A percentile compares a stretch with the other conserved stretches of the same genome.
phyloP scores from a whole-genome alignment of 2,888 invertebrate species.

The Ptycholaimellus sp. region DNA sequence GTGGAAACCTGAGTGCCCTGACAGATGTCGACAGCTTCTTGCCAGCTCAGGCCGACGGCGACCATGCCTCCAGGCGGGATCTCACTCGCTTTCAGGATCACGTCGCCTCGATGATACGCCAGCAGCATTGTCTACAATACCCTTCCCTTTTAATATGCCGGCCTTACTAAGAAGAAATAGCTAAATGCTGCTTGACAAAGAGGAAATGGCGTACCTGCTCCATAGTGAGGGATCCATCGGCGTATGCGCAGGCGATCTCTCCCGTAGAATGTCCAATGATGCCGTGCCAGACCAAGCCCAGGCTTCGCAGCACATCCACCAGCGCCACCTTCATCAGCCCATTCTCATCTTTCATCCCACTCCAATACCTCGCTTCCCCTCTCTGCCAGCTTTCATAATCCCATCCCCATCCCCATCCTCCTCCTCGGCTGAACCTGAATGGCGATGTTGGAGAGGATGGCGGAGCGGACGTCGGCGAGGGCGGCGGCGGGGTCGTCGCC shows the following conservation, averaged over 20 bases:
- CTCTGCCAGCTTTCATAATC: too few relatives aligned
- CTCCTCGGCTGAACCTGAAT: conserved; percentile 60
- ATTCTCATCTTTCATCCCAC: too few relatives aligned
- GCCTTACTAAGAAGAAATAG: too few relatives aligned
- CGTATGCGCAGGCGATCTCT: conserved; percentile 75
- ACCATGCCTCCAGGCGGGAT: conserved; percentile 56
- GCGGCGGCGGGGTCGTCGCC: conserved; percentile 45
- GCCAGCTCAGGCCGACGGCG: conserved; percentile 64
- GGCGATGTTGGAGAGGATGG: conserved; percentile 77
- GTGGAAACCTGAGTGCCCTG: too few relatives aligned
- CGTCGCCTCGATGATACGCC: conserved; percentile 68
- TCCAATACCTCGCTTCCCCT: too few relatives aligned
- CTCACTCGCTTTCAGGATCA: conserved; percentile 19
- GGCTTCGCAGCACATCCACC: conserved; percentile 53
- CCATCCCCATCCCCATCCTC: conserved; percentile 52
- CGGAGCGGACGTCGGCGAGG: conserved; percentile 47
- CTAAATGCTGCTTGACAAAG: too few relatives aligned
- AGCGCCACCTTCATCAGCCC: conserved; percentile 45
- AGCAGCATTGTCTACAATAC: conserved; percentile 73
- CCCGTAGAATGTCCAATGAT: conserved; percentile 79
- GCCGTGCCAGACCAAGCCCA: conserved; percentile 62
- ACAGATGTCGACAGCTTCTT: conserved; percentile 54
- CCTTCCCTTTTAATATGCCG: too few relatives aligned
- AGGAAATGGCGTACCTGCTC: too few relatives aligned
- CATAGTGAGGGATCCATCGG: conserved; percentile 68